These are phyloP conservation scores for Triplophysa yarkandensis DNA, from an alignment of 2,797 vertebrate genomes.

Conservation along the genomic window DNA sequence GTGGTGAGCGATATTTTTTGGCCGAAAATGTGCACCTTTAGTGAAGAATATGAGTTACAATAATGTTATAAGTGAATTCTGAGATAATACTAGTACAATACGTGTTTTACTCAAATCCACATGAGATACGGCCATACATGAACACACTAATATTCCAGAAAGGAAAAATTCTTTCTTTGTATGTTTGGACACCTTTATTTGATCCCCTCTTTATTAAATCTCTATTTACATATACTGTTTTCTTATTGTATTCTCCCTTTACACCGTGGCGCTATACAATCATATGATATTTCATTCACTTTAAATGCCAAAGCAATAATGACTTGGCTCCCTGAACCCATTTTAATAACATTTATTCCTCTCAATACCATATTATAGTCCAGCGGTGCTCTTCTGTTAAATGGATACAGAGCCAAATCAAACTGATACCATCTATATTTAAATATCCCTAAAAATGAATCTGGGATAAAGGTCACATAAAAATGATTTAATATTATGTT, in stretches of 20 bases:
- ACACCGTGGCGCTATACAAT: constrained; percentile 67
- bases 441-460: constrained; percentile 20
- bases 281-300: constrained; percentile 72
- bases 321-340: constrained; percentile 72
- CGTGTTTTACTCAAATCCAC: neutral
- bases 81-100: neutral
- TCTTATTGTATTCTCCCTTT: constrained; percentile 67
- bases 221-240: constrained; percentile 66
- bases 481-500: neutral
- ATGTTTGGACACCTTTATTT: constrained; percentile 60
- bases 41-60: constrained; percentile 10
- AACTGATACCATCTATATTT: constrained; percentile 67
- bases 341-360: constrained; percentile 74
- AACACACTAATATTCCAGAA: neutral
- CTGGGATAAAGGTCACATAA: neutral
- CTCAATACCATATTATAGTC: constrained; percentile 68
- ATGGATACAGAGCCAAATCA: constrained; percentile 67
- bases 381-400: constrained; percentile 65
- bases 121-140: neutral
- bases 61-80: neutral
- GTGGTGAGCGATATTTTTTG: neutral
- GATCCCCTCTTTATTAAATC: constrained; percentile 69
- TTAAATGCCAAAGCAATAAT: constrained; percentile 76
- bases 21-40: neutral
- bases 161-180: constrained; percentile 38